Conservation (phyloP, 2,797 vertebrate genomes). For the Smutsia temminckii region DNA sequence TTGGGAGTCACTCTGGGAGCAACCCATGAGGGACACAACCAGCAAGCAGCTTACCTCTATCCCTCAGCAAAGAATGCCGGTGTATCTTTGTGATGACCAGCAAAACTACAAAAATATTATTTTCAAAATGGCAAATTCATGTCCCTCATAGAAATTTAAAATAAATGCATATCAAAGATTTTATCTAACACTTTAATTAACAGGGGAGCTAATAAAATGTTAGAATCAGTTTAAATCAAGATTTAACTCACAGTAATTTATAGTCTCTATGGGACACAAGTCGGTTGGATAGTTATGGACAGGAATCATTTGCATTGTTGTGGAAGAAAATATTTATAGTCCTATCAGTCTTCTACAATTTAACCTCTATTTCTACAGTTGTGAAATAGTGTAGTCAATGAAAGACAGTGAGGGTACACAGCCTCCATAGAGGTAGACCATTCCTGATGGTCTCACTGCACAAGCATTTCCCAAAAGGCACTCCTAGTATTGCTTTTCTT, state of each 20-base stretch:
- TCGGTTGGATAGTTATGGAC: not conserved
- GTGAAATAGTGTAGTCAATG: not conserved
- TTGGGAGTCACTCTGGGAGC: not conserved
- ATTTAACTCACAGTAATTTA: not conserved
- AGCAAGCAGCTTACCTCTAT: not conserved
- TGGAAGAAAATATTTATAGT: not conserved
- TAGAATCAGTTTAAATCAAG: not conserved
- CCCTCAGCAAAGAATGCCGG: not conserved
- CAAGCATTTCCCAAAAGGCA: not conserved
- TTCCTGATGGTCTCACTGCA: not conserved
- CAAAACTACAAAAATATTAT: not conserved
- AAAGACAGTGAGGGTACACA: not conserved
- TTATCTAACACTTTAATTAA: not conserved
- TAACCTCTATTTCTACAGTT: not conserved
- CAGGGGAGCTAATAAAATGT: not conserved
- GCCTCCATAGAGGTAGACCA: accelerated
- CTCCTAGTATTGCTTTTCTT: not conserved
- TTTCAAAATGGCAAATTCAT: not conserved
- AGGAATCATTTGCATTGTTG: not conserved
- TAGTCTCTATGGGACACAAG: not conserved
- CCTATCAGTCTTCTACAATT: not conserved
- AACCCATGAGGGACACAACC: not conserved
- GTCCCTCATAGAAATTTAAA: not conserved
- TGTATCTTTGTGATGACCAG: not conserved
- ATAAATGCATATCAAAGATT: not conserved